Evolutionary conservation across 2,113 vertebrate genomes (phyloP), one percentile per base, ranked within the genome.

Genomic region (Callaeas wilsoni): DNA sequence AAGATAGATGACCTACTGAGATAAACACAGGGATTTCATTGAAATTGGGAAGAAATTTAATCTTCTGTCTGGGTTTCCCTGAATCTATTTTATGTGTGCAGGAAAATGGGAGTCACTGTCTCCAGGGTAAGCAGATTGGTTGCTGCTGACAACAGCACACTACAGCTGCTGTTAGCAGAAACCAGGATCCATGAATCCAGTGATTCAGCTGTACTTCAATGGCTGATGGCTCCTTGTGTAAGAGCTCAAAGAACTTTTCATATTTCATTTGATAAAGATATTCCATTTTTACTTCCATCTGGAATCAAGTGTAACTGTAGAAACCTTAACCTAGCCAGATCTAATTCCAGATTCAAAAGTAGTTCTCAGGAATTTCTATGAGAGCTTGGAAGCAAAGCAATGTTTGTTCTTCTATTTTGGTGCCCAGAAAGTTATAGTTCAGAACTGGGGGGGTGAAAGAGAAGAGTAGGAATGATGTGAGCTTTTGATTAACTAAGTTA

Each of bases 141-240:
- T 93, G 93, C 82, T 96, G 95, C 85, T 95, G 92, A 96, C 90
- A 96, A 94, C 90, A 94, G 89, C 93, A 86, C 56, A 86, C 52
- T 65, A 73, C 49, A 95, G 91, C 84, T 89, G 82, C 92, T 88
- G 79, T 60, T 85, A 83, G 76, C 55, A 92, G 88, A 88, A 88
- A 84, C 56, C 60, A 94, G 65, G 62, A 87, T 42, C 59, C 88
- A 60, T 12, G 60, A 87, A 93, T 82, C 52, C 64, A 75, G 75
- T 60, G 82, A 78, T 49, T 84, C 64, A 90, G 71, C 76, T 46
- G 26, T 49, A 69, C 67, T 63, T 35, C 50, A 87, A 82, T 29
- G 35, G 67, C 59, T 88, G 47, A 77, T 3, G 4, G 59, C 52
- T 92, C 46, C 14, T 55, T 32, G 9, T 23, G 19, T 26, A 70